Percentiles rank a stretch among this genome's conserved stretches.
Conservation (phyloP, 2,888 invertebrate genomes). For the Matsumyia berberina region DNA sequence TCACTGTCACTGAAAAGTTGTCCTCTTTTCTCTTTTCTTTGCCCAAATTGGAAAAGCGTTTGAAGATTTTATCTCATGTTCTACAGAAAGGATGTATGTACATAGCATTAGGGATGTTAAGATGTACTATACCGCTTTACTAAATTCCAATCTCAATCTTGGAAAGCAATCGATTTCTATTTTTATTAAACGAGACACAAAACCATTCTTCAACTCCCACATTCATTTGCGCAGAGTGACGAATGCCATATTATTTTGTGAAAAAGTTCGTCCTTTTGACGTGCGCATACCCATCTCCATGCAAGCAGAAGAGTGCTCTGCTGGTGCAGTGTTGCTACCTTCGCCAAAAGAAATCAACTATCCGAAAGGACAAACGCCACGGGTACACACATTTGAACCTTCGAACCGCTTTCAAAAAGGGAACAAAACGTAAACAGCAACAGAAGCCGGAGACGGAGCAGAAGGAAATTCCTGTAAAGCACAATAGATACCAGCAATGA, state of each 20-base stretch:
- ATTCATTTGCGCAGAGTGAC: conserved; percentile 32
- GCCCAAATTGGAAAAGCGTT: not conserved
- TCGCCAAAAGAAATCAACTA: conserved; percentile 25
- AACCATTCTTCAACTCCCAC: conserved; percentile 13
- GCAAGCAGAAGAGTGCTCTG: not conserved
- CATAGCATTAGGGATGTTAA: not conserved
- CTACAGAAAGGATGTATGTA: not conserved
- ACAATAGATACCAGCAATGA: conserved; percentile 76
- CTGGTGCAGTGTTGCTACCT: conserved; percentile 6
- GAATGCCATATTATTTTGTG: conserved; percentile 44
- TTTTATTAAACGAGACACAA: conserved; percentile 41
- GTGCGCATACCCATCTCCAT: conserved; percentile 20
- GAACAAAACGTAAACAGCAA: conserved; percentile 48
- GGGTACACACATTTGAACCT: conserved; percentile 33
- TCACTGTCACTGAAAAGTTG: conserved; percentile 22
- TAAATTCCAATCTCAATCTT: conserved; percentile 22
- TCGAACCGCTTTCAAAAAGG: conserved; percentile 42
- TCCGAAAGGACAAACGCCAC: conserved; percentile 47
- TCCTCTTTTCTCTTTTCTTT: not conserved
- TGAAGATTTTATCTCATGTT: conserved; percentile 6
- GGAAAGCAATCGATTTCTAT: conserved; percentile 48
- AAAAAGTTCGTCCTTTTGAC: conserved; percentile 50
- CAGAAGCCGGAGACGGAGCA: conserved; percentile 39
- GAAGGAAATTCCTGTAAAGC: conserved; percentile 74
- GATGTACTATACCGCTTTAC: not conserved